These are phyloP conservation scores for Lamellibrachia luymesi DNA, from an alignment of 1,140 invertebrate species.

Conservation along the genomic window DNA sequence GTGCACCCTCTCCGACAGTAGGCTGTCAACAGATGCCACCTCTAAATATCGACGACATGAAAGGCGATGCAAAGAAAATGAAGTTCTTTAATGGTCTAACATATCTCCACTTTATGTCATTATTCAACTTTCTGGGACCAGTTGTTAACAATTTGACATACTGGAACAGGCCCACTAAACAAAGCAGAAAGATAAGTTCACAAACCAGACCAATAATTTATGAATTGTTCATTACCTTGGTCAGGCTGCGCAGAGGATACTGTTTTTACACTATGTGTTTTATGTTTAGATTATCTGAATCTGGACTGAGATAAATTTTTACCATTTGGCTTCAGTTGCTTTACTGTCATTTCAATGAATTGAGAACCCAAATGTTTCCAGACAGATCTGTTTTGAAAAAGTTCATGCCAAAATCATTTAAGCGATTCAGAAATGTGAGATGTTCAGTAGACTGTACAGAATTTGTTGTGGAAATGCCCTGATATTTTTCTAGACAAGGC, in stretches of 20 bases:
- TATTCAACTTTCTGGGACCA: too few species aligned
- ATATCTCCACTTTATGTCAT: too few species aligned
- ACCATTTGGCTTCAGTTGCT: conserved; percentile 21
- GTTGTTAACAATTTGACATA: too few species aligned
- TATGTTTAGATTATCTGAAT: conserved; percentile 16
- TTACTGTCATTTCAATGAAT: conserved; percentile 20
- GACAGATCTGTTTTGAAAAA: neutral
- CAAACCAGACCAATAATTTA: neutral
- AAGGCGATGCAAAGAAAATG: too few species aligned
- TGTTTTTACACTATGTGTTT: neutral
- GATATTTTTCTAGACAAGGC: conserved; percentile 20
- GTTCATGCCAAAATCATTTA: conserved; percentile 20
- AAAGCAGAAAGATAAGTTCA: neutral
- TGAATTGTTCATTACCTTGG: neutral
- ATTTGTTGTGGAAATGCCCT: conserved; percentile 20
- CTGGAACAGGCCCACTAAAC: too few species aligned
- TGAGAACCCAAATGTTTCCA: conserved; percentile 11
- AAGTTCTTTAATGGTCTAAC: too few species aligned
- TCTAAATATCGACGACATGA: too few species aligned
- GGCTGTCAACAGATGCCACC: too few species aligned
- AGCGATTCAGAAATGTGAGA: conserved; percentile 19
- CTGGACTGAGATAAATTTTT: neutral
- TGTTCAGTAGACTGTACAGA: conserved; percentile 17
- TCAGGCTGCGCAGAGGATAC: conserved; percentile 7
- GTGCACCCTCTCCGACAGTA: too few species aligned